phyloP scores from a whole-genome alignment of 2,888 invertebrate genomes.

The Melieria omissa region DNA sequence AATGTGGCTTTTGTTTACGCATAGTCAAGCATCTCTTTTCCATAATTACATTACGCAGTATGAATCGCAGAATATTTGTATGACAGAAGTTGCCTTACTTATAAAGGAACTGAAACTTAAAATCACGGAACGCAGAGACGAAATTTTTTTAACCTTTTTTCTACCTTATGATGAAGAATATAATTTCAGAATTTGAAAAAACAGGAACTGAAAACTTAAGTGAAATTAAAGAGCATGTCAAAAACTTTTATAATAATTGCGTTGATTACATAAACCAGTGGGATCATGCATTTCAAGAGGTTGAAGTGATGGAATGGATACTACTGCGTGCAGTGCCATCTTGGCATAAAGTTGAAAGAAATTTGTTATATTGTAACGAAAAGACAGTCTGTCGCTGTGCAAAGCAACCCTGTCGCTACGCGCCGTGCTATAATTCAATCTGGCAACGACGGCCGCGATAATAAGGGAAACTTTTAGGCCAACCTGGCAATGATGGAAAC shows the following conservation, averaged over 20 bases:
- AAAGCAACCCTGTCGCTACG: no score
- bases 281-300: conserved; percentile 31
- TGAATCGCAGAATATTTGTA: conserved; percentile 40
- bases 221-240: conserved; percentile 21
- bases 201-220: conserved; percentile 10
- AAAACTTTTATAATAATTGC: conserved; percentile 32
- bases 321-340: conserved; percentile 31
- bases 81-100: conserved; percentile 37
- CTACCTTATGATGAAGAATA: no score
- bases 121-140: conserved; percentile 34
- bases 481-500: no score
- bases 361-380: conserved; percentile 33
- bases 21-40: conserved; percentile 39
- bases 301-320: conserved; percentile 36
- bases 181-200: conserved; percentile 32
- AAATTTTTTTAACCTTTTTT: no score
- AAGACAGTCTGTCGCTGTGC: no score
- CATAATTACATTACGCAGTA: conserved; percentile 36
- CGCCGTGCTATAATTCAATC: no score
- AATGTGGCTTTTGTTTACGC: no score
- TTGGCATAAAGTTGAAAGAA: conserved; percentile 31
- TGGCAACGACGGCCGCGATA: no score
- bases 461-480: no score
- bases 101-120: conserved; percentile 34
- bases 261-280: conserved; percentile 38